Evolutionary conservation across 2,113 vertebrate species (phyloP).

Genomic region (Origma solitaria): DNA sequence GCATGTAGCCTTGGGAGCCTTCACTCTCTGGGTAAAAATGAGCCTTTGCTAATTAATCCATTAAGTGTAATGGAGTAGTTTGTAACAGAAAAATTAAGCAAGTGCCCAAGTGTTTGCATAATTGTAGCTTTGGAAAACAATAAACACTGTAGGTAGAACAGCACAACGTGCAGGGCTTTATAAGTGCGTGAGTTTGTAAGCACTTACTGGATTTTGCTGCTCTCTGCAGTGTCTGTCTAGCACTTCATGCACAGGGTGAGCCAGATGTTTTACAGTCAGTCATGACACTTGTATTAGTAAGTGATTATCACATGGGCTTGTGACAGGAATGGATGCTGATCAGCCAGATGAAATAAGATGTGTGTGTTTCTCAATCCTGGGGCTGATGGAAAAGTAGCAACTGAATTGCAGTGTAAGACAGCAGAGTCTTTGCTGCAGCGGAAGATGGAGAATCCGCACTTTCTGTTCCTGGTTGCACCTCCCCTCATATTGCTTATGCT

Average conservation of each 20-base stretch:
- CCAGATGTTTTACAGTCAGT: background rate
- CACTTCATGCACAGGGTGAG: background rate
- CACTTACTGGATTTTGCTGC: background rate
- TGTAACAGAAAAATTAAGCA: slow-evolving; percentile 30
- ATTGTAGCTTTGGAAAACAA: background rate
- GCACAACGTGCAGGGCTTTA: background rate
- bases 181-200: background rate
- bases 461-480: background rate
- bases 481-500: fast-evolving
- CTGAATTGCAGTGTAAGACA: background rate
- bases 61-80: background rate
- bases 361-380: background rate
- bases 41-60: slow-evolving; percentile 7
- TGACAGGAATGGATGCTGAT: background rate
- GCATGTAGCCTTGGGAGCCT: background rate
- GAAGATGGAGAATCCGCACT: background rate
- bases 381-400: background rate
- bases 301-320: background rate
- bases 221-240: background rate
- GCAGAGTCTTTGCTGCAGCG: background rate
- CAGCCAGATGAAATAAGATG: background rate
- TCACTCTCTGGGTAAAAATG: background rate
- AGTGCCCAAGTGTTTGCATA: background rate
- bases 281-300: background rate
- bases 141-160: background rate